Percentiles rank a stretch among this genome's conserved stretches.
Conservation (phyloP, 1,140 invertebrate species). For the Teleogryllus occipitalis region DNA sequence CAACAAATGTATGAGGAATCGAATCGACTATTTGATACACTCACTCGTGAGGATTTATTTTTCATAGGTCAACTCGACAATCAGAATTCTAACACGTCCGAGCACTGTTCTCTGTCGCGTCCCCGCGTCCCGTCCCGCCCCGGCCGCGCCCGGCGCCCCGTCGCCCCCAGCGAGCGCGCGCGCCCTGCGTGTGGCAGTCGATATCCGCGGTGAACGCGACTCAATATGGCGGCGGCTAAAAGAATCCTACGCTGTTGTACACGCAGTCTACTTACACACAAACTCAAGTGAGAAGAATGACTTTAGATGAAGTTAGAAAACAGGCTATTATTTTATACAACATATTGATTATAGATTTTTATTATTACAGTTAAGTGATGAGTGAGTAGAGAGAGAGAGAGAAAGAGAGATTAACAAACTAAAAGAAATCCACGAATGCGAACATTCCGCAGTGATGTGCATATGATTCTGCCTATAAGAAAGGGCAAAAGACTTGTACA, state of each 20-base stretch:
- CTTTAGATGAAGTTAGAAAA: not conserved
- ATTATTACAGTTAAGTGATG: not conserved
- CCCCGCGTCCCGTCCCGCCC: no score
- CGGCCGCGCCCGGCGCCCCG: no score
- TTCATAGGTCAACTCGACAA: not conserved
- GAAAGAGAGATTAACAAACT: not conserved
- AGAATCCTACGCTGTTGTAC: not conserved
- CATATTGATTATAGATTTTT: not conserved
- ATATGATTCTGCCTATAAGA: constrained; percentile 16
- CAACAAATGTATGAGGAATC: not conserved
- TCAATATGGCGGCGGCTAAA: not conserved
- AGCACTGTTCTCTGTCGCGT: not conserved
- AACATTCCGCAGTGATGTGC: constrained; percentile 10
- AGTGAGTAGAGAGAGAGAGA: not conserved
- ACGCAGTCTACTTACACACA: not conserved
- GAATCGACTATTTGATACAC: not conserved
- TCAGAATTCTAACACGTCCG: not conserved
- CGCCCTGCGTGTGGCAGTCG: not conserved
- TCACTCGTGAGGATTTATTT: not conserved
- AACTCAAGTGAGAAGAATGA: not conserved
- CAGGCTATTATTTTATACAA: constrained; percentile 1
- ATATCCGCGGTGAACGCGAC: not conserved
- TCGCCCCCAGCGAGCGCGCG: no score
- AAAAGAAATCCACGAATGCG: not conserved
- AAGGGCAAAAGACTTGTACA: constrained; percentile 12